Conservation (phyloP, 2,888 invertebrate genomes). For the Brachynemurus nebulosus region DNA sequence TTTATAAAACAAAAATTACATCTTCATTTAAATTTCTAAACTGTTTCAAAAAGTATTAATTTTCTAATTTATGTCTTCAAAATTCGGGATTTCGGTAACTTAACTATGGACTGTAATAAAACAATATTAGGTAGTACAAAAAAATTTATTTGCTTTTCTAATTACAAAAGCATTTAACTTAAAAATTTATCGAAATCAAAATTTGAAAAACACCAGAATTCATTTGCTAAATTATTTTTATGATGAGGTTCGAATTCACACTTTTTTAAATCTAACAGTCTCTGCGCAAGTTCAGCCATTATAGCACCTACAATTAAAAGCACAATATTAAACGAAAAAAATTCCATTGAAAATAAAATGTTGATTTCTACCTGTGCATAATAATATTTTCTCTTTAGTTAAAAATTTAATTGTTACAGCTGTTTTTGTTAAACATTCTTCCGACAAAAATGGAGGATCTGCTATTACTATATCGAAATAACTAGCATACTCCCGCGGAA, state of each 20-base stretch:
- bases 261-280: constrained; percentile 46
- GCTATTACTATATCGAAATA: constrained; percentile 74
- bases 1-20: too few relatives aligned
- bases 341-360: constrained; percentile 4
- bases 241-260: constrained; percentile 68
- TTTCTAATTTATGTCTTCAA: too few relatives aligned
- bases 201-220: constrained; percentile 84
- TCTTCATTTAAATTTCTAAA: too few relatives aligned
- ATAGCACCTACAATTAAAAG: constrained; percentile 44
- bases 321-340: constrained; percentile 4
- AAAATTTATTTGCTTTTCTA: background rate
- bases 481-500: constrained; percentile 43
- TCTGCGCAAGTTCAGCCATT: constrained; percentile 56
- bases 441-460: constrained; percentile 90
- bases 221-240: constrained; percentile 81
- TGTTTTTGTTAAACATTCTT: constrained; percentile 80
- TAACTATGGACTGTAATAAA: too few relatives aligned
- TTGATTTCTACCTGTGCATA: constrained; percentile 77
- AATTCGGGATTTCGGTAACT: too few relatives aligned
- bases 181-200: constrained; percentile 48
- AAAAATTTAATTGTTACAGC: constrained; percentile 62
- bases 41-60: too few relatives aligned
- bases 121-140: too few relatives aligned
- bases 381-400: constrained; percentile 57
- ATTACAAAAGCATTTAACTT: background rate